These are phyloP conservation scores for Papilio dardanus DNA, from an alignment of 1,140 invertebrate genomes.

Conservation along the genomic window DNA sequence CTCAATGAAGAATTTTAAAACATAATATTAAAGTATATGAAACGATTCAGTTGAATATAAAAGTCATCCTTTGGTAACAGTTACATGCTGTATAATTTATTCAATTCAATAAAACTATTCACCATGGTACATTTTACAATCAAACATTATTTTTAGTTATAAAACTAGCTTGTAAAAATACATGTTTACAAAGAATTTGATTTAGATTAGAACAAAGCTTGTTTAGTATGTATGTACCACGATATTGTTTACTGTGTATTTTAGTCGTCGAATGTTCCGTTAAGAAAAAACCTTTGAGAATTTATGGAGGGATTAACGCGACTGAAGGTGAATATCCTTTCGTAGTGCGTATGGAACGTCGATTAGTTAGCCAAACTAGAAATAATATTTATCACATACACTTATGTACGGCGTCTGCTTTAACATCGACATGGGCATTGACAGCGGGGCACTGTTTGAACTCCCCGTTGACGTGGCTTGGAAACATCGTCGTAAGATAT, in stretches of 20 bases:
- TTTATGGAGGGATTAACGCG: background rate
- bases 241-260: background rate
- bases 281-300: background rate
- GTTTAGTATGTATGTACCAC: background rate
- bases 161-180: too few species aligned
- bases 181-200: too few species aligned
- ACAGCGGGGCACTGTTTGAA: slow-evolving; percentile 8
- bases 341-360: slow-evolving; percentile 1
- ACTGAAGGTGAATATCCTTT: background rate
- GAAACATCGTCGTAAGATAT: slow-evolving; percentile 14
- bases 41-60: too few species aligned
- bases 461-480: background rate
- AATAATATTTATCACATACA: background rate
- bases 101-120: too few species aligned
- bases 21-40: too few species aligned
- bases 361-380: background rate
- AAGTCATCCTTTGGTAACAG: too few species aligned
- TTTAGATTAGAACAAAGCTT: background rate
- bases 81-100: too few species aligned
- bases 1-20: too few species aligned
- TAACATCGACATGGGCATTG: background rate
- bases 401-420: background rate
- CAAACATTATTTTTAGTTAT: too few species aligned
- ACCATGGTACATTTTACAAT: too few species aligned
- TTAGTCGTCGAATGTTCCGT: background rate